A percentile compares a stretch with the other conserved stretches of the same genome.
These are phyloP conservation scores for Shargacucullia verbasci DNA, from an alignment of 2,888 invertebrate species.

Conservation along the genomic window DNA sequence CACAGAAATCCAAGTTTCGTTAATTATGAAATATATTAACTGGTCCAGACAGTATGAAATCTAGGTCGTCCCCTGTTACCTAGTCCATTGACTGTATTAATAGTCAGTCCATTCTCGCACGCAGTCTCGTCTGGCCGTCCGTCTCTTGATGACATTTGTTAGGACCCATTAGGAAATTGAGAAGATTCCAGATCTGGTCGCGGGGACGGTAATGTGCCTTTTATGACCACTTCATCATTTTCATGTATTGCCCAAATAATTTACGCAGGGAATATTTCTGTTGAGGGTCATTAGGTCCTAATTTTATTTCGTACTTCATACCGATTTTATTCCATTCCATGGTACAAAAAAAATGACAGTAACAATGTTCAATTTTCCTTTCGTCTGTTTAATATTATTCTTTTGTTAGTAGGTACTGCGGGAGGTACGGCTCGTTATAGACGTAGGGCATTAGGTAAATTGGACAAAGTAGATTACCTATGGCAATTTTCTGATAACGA, in stretches of 20 bases:
- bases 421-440: constrained; percentile 11
- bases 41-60: constrained; percentile 56
- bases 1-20: constrained; percentile 32
- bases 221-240: constrained; percentile 74
- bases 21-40: constrained; percentile 58
- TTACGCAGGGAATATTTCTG: constrained; percentile 36
- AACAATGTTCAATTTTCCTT: constrained; percentile 32
- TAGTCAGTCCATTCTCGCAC: constrained; percentile 61
- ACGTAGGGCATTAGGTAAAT: constrained; percentile 7
- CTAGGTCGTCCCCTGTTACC: constrained; percentile 62
- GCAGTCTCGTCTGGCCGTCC: constrained; percentile 33
- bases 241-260: constrained; percentile 60
- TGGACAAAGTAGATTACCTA: constrained; percentile 1
- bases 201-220: constrained; percentile 65
- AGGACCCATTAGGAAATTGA: constrained; percentile 75
- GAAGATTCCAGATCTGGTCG: constrained; percentile 67
- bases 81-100: constrained; percentile 61
- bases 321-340: constrained; percentile 9
- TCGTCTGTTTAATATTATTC: constrained; percentile 30
- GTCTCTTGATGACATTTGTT: constrained; percentile 63
- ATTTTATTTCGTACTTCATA: constrained; percentile 37
- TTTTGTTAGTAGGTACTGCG: constrained; percentile 18
- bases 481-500: constrained; percentile 2
- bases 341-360: constrained; percentile 1
- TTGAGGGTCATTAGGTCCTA: constrained; percentile 41